A percentile compares a stretch with the other conserved stretches of the same genome.
These are phyloP conservation scores for Urechis unicinctus DNA, from an alignment of 2,888 invertebrate genomes.

Conservation along the genomic window DNA sequence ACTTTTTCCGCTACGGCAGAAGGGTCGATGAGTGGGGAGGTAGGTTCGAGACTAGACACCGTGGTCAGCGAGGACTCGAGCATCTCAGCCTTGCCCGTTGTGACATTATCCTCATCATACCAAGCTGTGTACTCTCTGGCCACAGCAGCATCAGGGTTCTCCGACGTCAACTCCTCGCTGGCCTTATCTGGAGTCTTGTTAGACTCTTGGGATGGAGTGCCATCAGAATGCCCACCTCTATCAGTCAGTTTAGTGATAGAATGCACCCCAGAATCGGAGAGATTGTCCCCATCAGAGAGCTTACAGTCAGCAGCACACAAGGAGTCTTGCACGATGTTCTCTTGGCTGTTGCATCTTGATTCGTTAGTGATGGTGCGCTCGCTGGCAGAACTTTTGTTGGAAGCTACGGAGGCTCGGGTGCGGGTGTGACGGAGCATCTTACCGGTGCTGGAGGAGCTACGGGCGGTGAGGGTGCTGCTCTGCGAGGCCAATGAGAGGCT, in stretches of 20 bases:
- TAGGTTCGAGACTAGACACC: background rate
- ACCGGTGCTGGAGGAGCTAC: slow-evolving; percentile 8
- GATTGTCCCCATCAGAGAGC: background rate
- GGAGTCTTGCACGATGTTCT: too few relatives aligned
- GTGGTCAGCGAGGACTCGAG: too few relatives aligned
- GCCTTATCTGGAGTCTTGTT: too few relatives aligned
- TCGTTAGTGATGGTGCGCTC: slow-evolving; percentile 14
- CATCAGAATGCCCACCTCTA: too few relatives aligned
- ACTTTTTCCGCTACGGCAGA: slow-evolving; percentile 13
- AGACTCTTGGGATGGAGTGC: too few relatives aligned
- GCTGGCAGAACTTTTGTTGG: slow-evolving; percentile 14
- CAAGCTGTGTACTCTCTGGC: too few relatives aligned
- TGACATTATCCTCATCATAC: too few relatives aligned
- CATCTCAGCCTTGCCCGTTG: too few relatives aligned
- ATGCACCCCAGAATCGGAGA: background rate
- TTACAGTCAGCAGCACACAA: background rate
- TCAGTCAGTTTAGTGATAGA: too few relatives aligned
- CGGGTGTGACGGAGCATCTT: slow-evolving; percentile 9
- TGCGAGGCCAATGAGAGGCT: slow-evolving; percentile 9
- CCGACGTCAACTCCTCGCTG: background rate
- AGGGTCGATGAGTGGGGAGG: slow-evolving; percentile 9
- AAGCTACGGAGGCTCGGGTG: slow-evolving; percentile 9
- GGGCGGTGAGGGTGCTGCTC: slow-evolving; percentile 14
- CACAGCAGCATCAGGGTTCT: background rate
- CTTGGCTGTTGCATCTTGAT: background rate